phyloP scores from a whole-genome alignment of 1,140 invertebrate genomes.

The Lepidurus arcticus region DNA sequence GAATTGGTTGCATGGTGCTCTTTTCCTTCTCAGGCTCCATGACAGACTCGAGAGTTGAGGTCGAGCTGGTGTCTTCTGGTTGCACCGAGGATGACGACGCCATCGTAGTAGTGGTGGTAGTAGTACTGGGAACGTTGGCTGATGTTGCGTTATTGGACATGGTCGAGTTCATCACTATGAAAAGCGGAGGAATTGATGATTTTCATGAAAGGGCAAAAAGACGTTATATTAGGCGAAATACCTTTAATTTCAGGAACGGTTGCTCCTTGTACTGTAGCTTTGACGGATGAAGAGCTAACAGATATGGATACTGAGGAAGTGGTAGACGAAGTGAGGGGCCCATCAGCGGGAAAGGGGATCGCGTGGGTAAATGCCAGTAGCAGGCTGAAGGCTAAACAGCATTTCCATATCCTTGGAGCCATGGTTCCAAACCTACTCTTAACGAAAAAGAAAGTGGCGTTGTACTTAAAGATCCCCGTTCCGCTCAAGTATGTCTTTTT shows the following conservation, averaged over 20 bases:
- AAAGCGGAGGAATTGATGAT: background rate
- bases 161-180: background rate
- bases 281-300: slow-evolving; percentile 30
- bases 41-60: background rate
- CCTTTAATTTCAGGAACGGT: background rate
- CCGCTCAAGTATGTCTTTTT: background rate
- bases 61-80: slow-evolving; percentile 5
- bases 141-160: background rate
- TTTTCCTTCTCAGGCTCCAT: slow-evolving; percentile 21
- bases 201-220: background rate
- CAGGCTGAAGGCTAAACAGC: background rate
- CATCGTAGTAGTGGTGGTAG: slow-evolving; percentile 25
- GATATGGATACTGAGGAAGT: slow-evolving; percentile 31
- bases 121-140: slow-evolving; percentile 9
- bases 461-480: background rate
- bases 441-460: background rate
- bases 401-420: slow-evolving; percentile 21
- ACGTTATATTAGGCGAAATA: slow-evolving; percentile 20
- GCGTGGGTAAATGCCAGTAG: slow-evolving; percentile 1
- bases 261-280: slow-evolving; percentile 4
- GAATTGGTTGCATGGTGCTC: background rate
- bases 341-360: background rate
- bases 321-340: background rate
- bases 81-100: background rate
- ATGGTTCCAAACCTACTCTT: background rate